Percentiles rank a stretch among this genome's conserved stretches.
phyloP scores from a whole-genome alignment of 2,113 vertebrate genomes.

The Salvelinus fontinalis region DNA sequence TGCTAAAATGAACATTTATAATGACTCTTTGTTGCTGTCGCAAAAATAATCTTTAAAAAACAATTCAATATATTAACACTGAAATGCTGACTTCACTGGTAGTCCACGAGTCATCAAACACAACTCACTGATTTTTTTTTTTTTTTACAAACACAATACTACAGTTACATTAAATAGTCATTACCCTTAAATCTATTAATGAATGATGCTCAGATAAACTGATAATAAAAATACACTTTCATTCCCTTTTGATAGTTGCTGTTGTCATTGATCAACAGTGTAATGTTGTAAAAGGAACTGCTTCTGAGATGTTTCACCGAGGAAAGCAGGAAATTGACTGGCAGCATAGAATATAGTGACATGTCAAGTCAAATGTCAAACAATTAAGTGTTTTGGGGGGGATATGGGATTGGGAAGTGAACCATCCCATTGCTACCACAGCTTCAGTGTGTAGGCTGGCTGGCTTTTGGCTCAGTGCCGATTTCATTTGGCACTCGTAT shows the following conservation, averaged over 20 bases:
- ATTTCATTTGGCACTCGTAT: constrained; percentile 71
- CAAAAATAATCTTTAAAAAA: constrained; percentile 82
- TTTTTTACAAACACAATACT: constrained; percentile 84
- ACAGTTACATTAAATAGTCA: constrained; percentile 87
- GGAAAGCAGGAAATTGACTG: constrained; percentile 76
- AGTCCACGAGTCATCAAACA: constrained; percentile 86
- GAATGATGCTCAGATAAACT: constrained; percentile 84
- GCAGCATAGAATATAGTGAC: constrained; percentile 82
- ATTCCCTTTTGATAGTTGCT: constrained; percentile 75
- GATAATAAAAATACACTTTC: constrained; percentile 79
- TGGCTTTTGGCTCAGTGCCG: constrained; percentile 73
- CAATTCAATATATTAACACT: constrained; percentile 84
- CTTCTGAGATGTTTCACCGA: constrained; percentile 55
- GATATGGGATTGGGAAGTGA: constrained; percentile 50
- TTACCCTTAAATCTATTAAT: constrained; percentile 85
- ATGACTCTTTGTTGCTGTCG: constrained; percentile 71
- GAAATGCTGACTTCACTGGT: constrained; percentile 85
- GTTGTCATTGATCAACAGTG: constrained; percentile 79
- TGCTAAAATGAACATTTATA: constrained; percentile 89
- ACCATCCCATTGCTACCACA: constrained; percentile 64
- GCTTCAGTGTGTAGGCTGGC: constrained; percentile 64
- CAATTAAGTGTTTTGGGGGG: constrained; percentile 54
- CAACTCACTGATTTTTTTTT: constrained; percentile 81
- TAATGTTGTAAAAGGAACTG: constrained; percentile 38
- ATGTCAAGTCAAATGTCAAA: constrained; percentile 62